These are phyloP conservation scores for Caenorhabditis brenneri DNA, from an alignment of 1,140 invertebrate species.

Conservation along the genomic window DNA sequence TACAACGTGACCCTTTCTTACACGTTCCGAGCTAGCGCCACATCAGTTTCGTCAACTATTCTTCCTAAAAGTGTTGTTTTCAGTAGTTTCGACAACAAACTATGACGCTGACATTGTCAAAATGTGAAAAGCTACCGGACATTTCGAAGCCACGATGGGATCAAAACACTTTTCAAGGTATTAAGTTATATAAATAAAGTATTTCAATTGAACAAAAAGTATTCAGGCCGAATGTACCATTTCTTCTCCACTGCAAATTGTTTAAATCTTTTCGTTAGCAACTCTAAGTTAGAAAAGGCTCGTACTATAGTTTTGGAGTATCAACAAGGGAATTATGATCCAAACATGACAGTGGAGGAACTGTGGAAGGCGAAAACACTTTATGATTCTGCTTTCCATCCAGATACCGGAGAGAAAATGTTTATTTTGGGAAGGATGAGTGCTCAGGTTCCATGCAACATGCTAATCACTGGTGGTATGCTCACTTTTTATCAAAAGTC, in stretches of 20 bases:
- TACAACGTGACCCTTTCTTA: not conserved
- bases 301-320: conserved; percentile 80
- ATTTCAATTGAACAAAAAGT: not conserved
- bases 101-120: not conserved
- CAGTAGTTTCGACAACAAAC: not conserved
- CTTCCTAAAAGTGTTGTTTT: not conserved
- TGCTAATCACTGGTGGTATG: conserved; percentile 84
- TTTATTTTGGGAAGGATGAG: conserved; percentile 86
- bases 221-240: conserved; percentile 79
- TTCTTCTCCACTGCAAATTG: conserved; percentile 95
- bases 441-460: conserved; percentile 83
- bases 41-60: not conserved
- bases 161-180: conserved; percentile 85
- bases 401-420: conserved; percentile 96
- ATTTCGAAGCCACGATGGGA: conserved; percentile 90
- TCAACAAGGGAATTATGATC: conserved; percentile 74
- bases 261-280: conserved; percentile 80
- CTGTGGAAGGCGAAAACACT: conserved; percentile 90
- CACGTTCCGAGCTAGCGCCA: not conserved
- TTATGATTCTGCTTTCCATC: conserved; percentile 97
- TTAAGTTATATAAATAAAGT: not conserved
- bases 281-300: conserved; percentile 79
- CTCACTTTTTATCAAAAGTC: conserved; percentile 78
- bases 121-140: conserved; percentile 71
- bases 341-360: conserved; percentile 78